Conservation (phyloP, 2,797 vertebrate species). For the Tinamus major region DNA sequence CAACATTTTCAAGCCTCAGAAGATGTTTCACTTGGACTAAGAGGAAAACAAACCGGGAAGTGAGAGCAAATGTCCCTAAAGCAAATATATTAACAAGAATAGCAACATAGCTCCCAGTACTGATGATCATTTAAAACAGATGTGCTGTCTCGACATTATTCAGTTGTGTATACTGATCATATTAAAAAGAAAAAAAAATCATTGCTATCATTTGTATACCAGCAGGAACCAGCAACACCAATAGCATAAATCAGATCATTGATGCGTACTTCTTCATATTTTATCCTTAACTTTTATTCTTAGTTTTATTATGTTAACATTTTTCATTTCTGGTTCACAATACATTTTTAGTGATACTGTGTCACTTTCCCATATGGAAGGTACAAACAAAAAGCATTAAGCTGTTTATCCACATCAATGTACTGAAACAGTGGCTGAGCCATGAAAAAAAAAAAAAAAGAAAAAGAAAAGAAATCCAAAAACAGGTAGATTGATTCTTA, state of each 20-base stretch:
- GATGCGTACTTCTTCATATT: background rate
- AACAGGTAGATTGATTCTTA: background rate
- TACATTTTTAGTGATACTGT: background rate
- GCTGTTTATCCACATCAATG: background rate
- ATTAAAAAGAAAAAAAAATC: background rate
- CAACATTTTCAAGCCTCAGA: background rate
- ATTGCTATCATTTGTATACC: background rate
- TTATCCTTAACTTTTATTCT: background rate
- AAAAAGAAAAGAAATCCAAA: rapidly evolving
- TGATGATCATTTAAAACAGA: slow-evolving; percentile 52
- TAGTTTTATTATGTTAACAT: background rate
- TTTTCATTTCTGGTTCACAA: background rate
- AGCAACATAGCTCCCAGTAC: slow-evolving; percentile 22
- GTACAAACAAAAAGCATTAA: background rate
- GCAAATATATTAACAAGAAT: slow-evolving; percentile 57
- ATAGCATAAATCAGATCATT: background rate
- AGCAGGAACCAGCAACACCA: background rate
- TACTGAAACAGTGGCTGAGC: background rate
- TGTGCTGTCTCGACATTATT: slow-evolving; percentile 11
- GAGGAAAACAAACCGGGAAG: slow-evolving; percentile 35
- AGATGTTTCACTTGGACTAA: slow-evolving; percentile 51
- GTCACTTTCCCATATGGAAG: background rate
- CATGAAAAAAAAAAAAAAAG: rapidly evolving
- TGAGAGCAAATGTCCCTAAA: slow-evolving; percentile 40
- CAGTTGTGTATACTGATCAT: background rate